phyloP scores from a whole-genome alignment of 2,113 vertebrate genomes.

The Oenanthe melanoleuca region DNA sequence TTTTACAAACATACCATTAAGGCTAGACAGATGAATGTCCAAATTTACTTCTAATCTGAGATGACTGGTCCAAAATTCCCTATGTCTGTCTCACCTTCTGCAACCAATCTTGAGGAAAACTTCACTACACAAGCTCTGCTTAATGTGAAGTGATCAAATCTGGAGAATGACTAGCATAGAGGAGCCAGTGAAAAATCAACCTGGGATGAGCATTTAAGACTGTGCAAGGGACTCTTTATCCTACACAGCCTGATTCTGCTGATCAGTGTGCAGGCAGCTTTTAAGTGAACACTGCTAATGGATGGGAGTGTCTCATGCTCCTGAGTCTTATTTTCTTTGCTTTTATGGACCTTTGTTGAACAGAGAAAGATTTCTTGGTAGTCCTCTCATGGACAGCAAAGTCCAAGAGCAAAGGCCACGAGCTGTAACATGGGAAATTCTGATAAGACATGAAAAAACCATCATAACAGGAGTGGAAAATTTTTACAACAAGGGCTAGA shows the following conservation, averaged over 20 bases:
- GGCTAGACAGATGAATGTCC: background rate
- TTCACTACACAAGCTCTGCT: background rate
- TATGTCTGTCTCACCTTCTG: background rate
- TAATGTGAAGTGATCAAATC: background rate
- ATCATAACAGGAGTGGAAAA: background rate
- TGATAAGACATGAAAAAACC: background rate
- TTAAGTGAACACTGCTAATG: background rate
- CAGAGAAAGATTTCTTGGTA: background rate
- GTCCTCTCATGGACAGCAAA: background rate
- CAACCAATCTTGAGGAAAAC: background rate
- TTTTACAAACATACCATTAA: background rate
- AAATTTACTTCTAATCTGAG: background rate
- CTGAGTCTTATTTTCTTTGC: background rate
- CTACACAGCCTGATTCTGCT: background rate
- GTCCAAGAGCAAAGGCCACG: background rate
- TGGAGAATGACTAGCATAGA: background rate
- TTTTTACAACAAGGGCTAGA: background rate
- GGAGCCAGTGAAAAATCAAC: background rate
- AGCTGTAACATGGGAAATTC: background rate
- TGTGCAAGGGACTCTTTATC: background rate
- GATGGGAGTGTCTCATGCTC: background rate
- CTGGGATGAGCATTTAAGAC: background rate
- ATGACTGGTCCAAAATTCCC: background rate
- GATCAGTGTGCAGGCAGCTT: background rate
- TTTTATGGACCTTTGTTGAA: background rate